Conservation (phyloP, 2,113 vertebrate species). For the Hyperopisus bebe region DNA sequence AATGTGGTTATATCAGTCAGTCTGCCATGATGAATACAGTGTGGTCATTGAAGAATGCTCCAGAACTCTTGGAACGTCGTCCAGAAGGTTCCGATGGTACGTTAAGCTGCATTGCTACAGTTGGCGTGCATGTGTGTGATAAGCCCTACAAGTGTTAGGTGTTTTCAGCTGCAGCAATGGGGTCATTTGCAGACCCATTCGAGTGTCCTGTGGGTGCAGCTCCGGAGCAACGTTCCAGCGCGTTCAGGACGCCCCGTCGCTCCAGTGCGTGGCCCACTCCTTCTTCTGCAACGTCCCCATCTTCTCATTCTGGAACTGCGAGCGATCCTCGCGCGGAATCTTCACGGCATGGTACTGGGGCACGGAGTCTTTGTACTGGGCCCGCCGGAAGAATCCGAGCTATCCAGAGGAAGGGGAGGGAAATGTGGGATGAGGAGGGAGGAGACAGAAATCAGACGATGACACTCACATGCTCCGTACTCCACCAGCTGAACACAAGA, state of each 20-base stretch:
- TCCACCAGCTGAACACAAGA: background rate
- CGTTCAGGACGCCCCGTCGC: conserved; percentile 55
- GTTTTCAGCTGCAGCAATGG: background rate
- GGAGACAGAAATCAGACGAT: background rate
- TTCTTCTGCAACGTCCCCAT: conserved; percentile 69
- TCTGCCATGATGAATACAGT: background rate
- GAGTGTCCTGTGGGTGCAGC: background rate
- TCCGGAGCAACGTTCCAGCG: background rate
- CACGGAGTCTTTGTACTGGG: conserved; percentile 67
- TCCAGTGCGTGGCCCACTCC: conserved; percentile 74
- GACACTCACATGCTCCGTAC: background rate
- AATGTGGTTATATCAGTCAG: background rate
- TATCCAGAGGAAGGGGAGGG: conserved; percentile 33
- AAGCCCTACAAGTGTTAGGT: background rate
- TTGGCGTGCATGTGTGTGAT: background rate
- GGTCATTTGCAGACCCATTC: background rate
- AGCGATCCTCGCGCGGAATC: conserved; percentile 77
- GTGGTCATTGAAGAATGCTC: background rate
- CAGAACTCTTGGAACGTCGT: background rate
- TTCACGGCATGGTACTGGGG: conserved; percentile 86
- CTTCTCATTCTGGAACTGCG: conserved; percentile 75
- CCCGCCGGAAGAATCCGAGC: conserved; percentile 85
- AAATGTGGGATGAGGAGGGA: background rate
- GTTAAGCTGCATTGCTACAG: background rate
- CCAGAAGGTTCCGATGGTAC: background rate